Evolutionary conservation across 2,888 invertebrate species (phyloP).

Genomic region (Byasa hedistus): DNA sequence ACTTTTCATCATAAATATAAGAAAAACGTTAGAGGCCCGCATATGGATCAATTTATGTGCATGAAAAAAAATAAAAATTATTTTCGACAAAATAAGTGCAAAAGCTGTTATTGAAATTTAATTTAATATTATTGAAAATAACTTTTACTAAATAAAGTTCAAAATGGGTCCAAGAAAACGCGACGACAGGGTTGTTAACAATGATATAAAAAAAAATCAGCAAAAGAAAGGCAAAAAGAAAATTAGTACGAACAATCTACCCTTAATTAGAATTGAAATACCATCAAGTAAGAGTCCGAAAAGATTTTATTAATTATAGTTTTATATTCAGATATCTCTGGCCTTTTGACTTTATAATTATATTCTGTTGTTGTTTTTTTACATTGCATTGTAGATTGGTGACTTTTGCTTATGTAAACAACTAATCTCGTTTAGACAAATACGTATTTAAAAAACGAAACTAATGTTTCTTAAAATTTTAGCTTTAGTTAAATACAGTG

Average conservation of each 20-base stretch:
- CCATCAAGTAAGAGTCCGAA: neutral
- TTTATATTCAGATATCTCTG: neutral
- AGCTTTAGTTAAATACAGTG: no score
- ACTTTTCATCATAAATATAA: no score
- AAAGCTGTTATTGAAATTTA: neutral
- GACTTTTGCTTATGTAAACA: neutral
- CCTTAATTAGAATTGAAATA: slow-evolving; percentile 4
- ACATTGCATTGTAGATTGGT: neutral
- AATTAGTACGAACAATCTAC: slow-evolving; percentile 42
- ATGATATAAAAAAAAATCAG: neutral
- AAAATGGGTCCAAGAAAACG: slow-evolving; percentile 13
- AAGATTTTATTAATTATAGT: neutral
- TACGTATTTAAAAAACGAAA: neutral
- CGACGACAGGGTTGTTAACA: neutral
- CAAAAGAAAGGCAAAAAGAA: slow-evolving; percentile 33
- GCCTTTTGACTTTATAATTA: neutral
- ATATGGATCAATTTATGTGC: neutral
- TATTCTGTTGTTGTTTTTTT: neutral
- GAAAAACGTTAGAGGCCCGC: no score
- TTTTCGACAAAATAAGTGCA: neutral
- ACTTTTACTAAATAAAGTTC: neutral
- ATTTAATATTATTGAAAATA: neutral
- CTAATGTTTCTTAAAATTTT: no score
- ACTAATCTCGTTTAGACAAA: neutral
- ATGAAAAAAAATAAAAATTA: neutral